Base-by-base conservation (phyloP, 1,140 invertebrate species). In the Pygmarrhopalites habei region DNA sequence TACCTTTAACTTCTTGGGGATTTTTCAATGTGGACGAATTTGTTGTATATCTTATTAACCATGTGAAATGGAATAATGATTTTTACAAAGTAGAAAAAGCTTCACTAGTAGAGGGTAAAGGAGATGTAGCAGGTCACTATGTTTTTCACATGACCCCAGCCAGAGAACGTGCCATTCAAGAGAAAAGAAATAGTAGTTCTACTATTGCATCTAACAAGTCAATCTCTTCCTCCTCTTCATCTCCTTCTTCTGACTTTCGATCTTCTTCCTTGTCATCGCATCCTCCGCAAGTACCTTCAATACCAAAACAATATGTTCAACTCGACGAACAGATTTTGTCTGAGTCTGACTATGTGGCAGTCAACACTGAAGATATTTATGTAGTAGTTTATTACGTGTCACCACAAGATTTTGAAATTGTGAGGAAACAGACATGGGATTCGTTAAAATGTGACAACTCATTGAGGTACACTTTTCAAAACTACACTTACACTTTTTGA, bases 21-120 rank as follows among this genome's bases (percentile, higher is more conserved):
- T 55, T 55, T 28, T 12, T 12, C 12, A 55, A 12, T 14, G 26
- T 21, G 7, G 51, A 55, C 26, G 29, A 55, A 15, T 55, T 55
- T 32, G 51, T 55, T 10, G 51, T 32, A 29, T 55, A 55, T 32
- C 29, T 55, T 12, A 26, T 55, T 10, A 23, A 55, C 7, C 26
- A 55, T 28, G 26, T 55, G 10, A 55, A 55, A 21, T 55, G 51
- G 51, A 55, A 19, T 10, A 29, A 12, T 32, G 51, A 55, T 32
- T 21, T 5, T 55, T 55, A 28, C 21, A 26, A 5, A 7, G 25
- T 55, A 23, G 29, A 55, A 26, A 28, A 15, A 29, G 5, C 29
- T 21, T 28, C 51, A 10, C 5, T 28, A 5, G 25, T 55, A 17
- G 25, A 14, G 10, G 23, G 21, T 49, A 19, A 14, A 49, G 10